phyloP scores from a whole-genome alignment of 2,888 invertebrate species.

The Ametastegia equiseti region DNA sequence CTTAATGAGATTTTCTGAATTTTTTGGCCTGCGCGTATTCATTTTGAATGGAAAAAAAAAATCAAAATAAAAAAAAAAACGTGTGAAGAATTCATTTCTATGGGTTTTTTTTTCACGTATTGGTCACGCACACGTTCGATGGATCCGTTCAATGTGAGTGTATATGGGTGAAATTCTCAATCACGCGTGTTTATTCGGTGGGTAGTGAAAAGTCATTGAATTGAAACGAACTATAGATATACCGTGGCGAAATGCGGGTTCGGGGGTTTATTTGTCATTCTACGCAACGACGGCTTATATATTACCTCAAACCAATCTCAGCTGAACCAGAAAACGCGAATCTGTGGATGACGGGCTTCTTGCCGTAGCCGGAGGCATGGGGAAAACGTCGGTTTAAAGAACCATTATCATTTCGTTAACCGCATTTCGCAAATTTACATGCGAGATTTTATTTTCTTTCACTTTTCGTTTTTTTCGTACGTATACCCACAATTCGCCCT shows the following conservation, averaged over 20 bases:
- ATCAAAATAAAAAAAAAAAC: no score
- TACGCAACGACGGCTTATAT: neutral
- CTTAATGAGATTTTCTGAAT: no score
- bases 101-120: no score
- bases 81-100: no score
- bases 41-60: no score
- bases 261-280: neutral
- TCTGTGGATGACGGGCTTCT: neutral
- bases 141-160: no score
- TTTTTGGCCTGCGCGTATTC: no score
- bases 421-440: neutral
- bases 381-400: neutral
- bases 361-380: neutral
- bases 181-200: no score
- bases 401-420: neutral
- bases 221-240: neutral
- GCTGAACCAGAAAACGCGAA: neutral
- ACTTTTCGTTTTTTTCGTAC: no score
- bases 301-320: slow-evolving; percentile 3
- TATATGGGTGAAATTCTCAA: no score
- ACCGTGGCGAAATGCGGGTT: no score
- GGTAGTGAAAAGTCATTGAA: neutral
- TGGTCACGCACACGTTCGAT: no score
- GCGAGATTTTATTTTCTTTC: neutral
- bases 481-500: neutral